Base-by-base conservation (phyloP, 1,140 invertebrate genomes). In the Pteromalus puparum region DNA sequence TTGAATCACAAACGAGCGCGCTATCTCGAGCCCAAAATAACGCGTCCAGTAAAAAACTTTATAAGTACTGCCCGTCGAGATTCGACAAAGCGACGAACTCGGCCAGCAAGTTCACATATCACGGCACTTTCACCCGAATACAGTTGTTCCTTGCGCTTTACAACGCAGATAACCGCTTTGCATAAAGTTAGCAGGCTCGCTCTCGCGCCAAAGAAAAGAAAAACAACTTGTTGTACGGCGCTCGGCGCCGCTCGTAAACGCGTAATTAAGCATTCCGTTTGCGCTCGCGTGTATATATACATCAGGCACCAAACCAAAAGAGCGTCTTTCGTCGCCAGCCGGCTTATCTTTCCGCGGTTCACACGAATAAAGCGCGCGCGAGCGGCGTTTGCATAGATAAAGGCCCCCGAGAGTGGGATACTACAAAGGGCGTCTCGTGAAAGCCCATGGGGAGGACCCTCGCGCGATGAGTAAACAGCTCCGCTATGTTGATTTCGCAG, bases 201-300 rank as follows among this genome's bases (percentile, higher is more conserved):
- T 13, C 48, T 53, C 48, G 53, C 18, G 4, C 53, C 18, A 15
- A 48, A 76, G 67, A 83, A n/a, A 67, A 30, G 21, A 18, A 26
- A 21, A 12, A 61, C 18, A 76, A 76, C n/a, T 73, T 24, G 7
- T 73, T 30, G 28, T 73, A 61, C 53, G 21, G 21, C 53, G 53
- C 18, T 18, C 53, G 53, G 53, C 18, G 53, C 26, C 34, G 34
- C 53, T 85, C 70, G 15, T 85, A 73, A 82, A 79, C 80, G 84
- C 46, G 74, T 48, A 82, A 85, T 85, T 79, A 82, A 85, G 34
- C 70, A 85, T 82, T 85, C 80, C 80, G 82, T 85, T 82, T 61
- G 74, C 70, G 30, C 26, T 13, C 34, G 15, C 72, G 21, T 21
- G 74, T 13, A n/a, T 75, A 75, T 34, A 46, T n/a, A n/a, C n/a